Base-by-base conservation (phyloP, 2,797 vertebrate species). In the Crotalus adamanteus region DNA sequence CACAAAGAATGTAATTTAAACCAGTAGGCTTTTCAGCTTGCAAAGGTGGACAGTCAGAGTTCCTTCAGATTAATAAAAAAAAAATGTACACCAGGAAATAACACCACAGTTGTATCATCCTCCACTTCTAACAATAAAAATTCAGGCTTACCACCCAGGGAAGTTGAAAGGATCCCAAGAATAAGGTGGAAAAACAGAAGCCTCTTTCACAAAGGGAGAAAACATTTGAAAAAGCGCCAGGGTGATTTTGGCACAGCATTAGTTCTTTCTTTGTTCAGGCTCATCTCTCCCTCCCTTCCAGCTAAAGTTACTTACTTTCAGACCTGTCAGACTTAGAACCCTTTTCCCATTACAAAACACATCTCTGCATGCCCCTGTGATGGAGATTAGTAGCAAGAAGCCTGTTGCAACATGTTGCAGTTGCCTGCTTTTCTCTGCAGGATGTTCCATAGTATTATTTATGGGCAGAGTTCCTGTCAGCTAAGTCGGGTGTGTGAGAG, bases 401-500 rank as follows among this genome's bases (percentile, higher is more conserved):
- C 93, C 90, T 91, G 93, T 86, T 93, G 93, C 92, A 92, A 86
- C 92, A 59, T 0, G 73, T 89, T 95, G 1, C 0, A 92, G 92
- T 78, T 0, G 0, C 91, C 95, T 87, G 89, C 92, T 95, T 94
- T 92, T 85, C 78, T 87, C 93, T 73, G 31, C 91, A 91, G 25
- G 2, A 92, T 95, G 92, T 94, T 78, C 60, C 51, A 26, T 53
- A 55, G 95, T 55, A 93, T 93, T 92, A 94, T 94, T 92, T 93
- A 93, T 14, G 86, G 86, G 92, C 91, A 88, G 56, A 59, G 28
- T 86, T 94, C 92, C 61, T 73, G 61, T 57, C 60, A 87, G 37
- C 13, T 91, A 89, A 63, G 92, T 78, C 2, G 0, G 1, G 86
- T 53, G 57, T 86, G 63, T 88, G 86, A 90, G 91, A 92, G 90